These are phyloP conservation scores for Hydraecia micacea DNA, from an alignment of 2,888 invertebrate genomes.

Conservation along the genomic window DNA sequence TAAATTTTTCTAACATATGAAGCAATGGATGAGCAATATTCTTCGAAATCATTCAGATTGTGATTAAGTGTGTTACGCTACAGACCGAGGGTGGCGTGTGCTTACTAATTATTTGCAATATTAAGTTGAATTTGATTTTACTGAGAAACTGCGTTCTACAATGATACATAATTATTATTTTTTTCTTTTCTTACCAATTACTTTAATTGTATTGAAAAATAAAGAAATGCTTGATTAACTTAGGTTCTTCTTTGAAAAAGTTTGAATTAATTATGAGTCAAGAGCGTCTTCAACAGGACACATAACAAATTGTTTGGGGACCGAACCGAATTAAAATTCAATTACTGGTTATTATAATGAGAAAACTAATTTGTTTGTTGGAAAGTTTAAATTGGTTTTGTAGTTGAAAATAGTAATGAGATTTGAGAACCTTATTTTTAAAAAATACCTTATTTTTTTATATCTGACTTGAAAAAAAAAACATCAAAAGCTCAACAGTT, in stretches of 20 bases:
- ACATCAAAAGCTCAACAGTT: not conserved
- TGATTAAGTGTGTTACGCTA: too few relatives aligned
- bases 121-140: not conserved
- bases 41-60: too few relatives aligned
- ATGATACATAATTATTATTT: not conserved
- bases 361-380: slow-evolving; percentile 33
- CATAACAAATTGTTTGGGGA: slow-evolving; percentile 8
- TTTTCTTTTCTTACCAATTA: not conserved
- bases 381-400: slow-evolving; percentile 26
- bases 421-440: slow-evolving; percentile 7
- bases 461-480: not conserved
- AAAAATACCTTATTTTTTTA: not conserved
- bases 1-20: too few relatives aligned
- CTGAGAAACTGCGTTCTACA: not conserved
- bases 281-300: not conserved
- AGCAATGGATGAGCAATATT: too few relatives aligned
- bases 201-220: not conserved
- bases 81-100: too few relatives aligned
- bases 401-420: slow-evolving; percentile 10
- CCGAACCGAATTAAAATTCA: slow-evolving; percentile 22
- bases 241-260: not conserved
- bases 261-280: not conserved
- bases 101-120: too few relatives aligned
- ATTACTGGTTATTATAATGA: slow-evolving; percentile 27
- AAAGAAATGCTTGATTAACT: not conserved